Base-by-base conservation (phyloP, 23 tunicate genomes). In the Diplosoma virens region DNA sequence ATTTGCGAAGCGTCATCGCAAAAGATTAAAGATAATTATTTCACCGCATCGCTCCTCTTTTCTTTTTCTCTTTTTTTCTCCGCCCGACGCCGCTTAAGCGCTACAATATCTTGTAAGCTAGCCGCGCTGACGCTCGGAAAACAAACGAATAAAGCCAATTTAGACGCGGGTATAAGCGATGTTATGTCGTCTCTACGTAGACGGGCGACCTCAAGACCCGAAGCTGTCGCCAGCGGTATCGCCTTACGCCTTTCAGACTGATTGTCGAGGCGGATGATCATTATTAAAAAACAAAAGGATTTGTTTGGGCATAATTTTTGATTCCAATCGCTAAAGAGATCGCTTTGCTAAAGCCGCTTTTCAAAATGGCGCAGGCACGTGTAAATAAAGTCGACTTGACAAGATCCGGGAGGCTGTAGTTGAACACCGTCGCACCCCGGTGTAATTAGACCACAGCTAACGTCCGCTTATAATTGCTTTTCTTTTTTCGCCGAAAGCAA, bases 41-140 rank as follows among this genome's bases (percentile, higher is more conserved):
- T 47, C 26, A 5, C 37, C 61, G 3, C 35, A 47, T 25, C 34
- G 46, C 61, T 72, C 25, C 48, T 47, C 36, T 35, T 7, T 28
- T 29, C 20, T 35, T 67, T 17, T 56, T 56, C 64, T 56, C 64
- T 56, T 56, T n/a, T 23, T n/a, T 56, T 21, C 64, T 56, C 25
- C 21, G 5, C 16, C 28, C 4, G 52, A 11, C 74, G 74, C 52
- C 74, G 46, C 29, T 25, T 47, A 6, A n/a, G 2, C 25, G 46
- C 37, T 47, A 9, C 74, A 26, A 28, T 27, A 46, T 32, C 1
- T 27, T 11, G 27, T 33, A 64, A 36, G 32, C 65, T 24, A 47
- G 83, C 32, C 83, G 37, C 24, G 33, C 46, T 27, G 83, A 27
- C 83, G 83, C 83, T 78, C 28, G 53, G 31, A 77, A 78, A 78